Evolutionary conservation across 2,113 vertebrate species (phyloP).

Genomic region (Panthera uncia): DNA sequence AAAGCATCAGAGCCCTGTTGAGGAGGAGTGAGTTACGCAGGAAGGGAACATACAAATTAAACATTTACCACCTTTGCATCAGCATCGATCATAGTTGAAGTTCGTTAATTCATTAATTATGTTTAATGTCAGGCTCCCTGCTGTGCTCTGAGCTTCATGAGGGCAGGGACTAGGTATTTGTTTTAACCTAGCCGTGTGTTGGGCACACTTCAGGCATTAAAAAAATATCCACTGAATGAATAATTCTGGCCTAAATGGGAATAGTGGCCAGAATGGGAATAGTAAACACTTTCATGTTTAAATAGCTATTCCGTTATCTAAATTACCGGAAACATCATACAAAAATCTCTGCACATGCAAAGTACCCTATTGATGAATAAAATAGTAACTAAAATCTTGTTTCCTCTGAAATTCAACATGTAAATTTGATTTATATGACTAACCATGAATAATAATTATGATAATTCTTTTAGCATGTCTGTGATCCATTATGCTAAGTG

Average conservation of each 20-base stretch:
- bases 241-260: background rate
- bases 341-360: background rate
- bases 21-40: background rate
- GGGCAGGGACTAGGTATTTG: background rate
- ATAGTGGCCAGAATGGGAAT: background rate
- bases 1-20: background rate
- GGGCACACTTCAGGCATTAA: background rate
- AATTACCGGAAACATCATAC: background rate
- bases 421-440: conserved; percentile 1
- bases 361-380: background rate
- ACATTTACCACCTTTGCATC: background rate
- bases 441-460: background rate
- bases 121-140: background rate
- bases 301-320: background rate
- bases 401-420: conserved; percentile 13
- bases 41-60: background rate
- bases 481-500: background rate
- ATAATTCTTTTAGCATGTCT: conserved; percentile 1
- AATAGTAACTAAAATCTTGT: background rate
- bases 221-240: background rate
- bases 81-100: background rate
- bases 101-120: background rate
- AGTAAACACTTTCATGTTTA: background rate
- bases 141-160: background rate
- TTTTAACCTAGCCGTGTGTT: background rate